Percentiles rank a stretch among this genome's conserved stretches.
Evolutionary conservation across 1,140 invertebrate genomes (phyloP).

Genomic region (Tigriopus japonicus): DNA sequence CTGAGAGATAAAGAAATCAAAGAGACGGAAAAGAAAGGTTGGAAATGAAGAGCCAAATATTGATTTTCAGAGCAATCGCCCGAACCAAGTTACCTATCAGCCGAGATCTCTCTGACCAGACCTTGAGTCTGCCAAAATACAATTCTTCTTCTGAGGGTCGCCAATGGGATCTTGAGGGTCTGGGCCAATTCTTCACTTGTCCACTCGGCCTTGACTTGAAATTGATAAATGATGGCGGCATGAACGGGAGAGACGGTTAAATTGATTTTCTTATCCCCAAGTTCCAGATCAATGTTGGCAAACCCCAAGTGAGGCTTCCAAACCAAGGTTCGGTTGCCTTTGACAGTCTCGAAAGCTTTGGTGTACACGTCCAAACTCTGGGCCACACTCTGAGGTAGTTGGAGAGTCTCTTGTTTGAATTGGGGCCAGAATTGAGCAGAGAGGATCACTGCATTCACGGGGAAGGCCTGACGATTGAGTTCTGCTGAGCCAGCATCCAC

Average conservation of each 20-base stretch:
- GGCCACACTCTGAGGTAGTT: constrained; percentile 58
- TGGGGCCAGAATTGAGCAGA: constrained; percentile 98
- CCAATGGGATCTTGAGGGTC: constrained; percentile 60
- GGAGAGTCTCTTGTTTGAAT: constrained; percentile 79
- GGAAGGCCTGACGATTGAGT: constrained; percentile 27
- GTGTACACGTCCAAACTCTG: constrained; percentile 67
- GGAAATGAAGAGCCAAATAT: no score
- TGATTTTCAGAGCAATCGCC: no score
- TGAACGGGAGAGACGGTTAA: constrained; percentile 77
- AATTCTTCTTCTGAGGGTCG: constrained; percentile 60
- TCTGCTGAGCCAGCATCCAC: constrained; percentile 23
- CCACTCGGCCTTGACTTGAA: constrained; percentile 59
- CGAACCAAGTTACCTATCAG: neutral
- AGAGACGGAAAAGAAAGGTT: no score
- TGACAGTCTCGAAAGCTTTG: constrained; percentile 74
- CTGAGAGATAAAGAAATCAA: no score
- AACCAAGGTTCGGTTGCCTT: constrained; percentile 68
- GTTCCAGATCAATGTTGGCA: constrained; percentile 76
- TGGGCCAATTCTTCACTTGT: constrained; percentile 53
- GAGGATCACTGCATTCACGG: constrained; percentile 62
- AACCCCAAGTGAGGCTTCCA: constrained; percentile 86
- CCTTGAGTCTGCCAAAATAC: constrained; percentile 67
- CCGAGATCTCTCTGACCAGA: constrained; percentile 8
- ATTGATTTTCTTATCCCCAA: constrained; percentile 56
- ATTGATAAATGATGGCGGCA: constrained; percentile 84